phyloP scores from a whole-genome alignment of 2,888 invertebrate species.

The Alloplasta piceator region DNA sequence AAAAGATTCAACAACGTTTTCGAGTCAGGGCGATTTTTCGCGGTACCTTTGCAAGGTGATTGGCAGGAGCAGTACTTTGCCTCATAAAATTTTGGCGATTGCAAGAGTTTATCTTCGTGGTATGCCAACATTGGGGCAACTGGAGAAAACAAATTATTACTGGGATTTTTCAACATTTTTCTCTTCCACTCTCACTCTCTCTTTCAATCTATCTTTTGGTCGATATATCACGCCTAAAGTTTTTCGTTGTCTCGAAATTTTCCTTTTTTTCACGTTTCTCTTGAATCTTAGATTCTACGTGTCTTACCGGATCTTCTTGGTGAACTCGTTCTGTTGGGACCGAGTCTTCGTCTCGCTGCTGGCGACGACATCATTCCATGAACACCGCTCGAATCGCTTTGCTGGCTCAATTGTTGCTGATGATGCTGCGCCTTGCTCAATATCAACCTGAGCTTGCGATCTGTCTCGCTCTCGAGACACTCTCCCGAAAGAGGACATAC shows the following conservation, averaged over 20 bases:
- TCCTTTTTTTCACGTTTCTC: background rate
- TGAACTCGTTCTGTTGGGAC: constrained; percentile 82
- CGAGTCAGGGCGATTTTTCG: constrained; percentile 48
- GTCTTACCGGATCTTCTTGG: constrained; percentile 84
- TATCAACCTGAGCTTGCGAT: constrained; percentile 93
- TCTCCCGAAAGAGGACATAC: constrained; percentile 94
- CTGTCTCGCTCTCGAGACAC: constrained; percentile 92
- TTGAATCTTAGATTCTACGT: background rate
- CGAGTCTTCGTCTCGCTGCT: constrained; percentile 83
- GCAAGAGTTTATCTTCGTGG: constrained; percentile 80
- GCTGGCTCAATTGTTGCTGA: constrained; percentile 92
- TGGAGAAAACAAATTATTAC: constrained; percentile 77
- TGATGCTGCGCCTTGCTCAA: constrained; percentile 96
- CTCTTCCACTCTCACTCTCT: constrained; percentile 7
- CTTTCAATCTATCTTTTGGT: too few species aligned
- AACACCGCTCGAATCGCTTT: constrained; percentile 82
- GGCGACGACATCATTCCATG: constrained; percentile 83
- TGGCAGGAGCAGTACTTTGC: constrained; percentile 79
- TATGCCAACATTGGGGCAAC: constrained; percentile 79
- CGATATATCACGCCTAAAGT: background rate
- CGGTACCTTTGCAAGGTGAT: constrained; percentile 79
- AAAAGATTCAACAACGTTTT: constrained; percentile 29
- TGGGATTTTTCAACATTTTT: constrained; percentile 49
- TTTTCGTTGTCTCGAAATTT: constrained; percentile 1
- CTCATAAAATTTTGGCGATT: constrained; percentile 79